phyloP scores from a whole-genome alignment of 1,140 invertebrate genomes.

The Listronotus oregonensis region DNA sequence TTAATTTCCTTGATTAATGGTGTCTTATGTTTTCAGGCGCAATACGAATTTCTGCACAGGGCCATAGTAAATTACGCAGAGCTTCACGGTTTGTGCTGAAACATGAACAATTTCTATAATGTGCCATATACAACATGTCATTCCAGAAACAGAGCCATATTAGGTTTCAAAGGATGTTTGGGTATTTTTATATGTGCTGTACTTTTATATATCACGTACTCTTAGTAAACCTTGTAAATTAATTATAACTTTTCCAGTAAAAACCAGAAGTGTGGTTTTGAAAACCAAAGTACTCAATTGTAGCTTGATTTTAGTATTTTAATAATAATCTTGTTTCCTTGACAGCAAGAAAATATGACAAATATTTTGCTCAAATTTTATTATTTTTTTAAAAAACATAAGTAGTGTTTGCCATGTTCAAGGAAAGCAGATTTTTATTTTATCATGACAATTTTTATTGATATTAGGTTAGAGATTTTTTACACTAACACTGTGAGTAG shows the following conservation, averaged over 20 bases:
- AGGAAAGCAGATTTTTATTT: conserved; percentile 16
- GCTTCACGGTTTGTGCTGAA: conserved; percentile 71
- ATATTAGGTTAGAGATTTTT: conserved; percentile 6
- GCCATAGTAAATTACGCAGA: conserved; percentile 89
- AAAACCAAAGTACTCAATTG: conserved; percentile 44
- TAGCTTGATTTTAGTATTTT: conserved; percentile 27
- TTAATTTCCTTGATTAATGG: background rate
- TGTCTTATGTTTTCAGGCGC: conserved; percentile 66
- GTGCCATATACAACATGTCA: conserved; percentile 41
- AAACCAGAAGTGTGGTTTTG: conserved; percentile 42
- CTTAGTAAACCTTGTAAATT: conserved; percentile 36
- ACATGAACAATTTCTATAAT: conserved; percentile 42
- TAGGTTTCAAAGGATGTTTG: conserved; percentile 41
- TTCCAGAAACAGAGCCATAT: conserved; percentile 40
- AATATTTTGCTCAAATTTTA: conserved; percentile 33
- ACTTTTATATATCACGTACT: conserved; percentile 39
- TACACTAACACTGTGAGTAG: conserved; percentile 25
- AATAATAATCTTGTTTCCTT: conserved; percentile 27
- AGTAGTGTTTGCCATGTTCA: conserved; percentile 17
- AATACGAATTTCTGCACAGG: conserved; percentile 90
- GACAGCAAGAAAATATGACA: conserved; percentile 17
- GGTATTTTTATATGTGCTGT: conserved; percentile 45
- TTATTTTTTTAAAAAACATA: conserved; percentile 26
- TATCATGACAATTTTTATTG: conserved; percentile 5
- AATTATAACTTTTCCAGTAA: conserved; percentile 39